These are phyloP conservation scores for Latrodectus geometricus DNA, from an alignment of 1,140 invertebrate species.

Conservation along the genomic window DNA sequence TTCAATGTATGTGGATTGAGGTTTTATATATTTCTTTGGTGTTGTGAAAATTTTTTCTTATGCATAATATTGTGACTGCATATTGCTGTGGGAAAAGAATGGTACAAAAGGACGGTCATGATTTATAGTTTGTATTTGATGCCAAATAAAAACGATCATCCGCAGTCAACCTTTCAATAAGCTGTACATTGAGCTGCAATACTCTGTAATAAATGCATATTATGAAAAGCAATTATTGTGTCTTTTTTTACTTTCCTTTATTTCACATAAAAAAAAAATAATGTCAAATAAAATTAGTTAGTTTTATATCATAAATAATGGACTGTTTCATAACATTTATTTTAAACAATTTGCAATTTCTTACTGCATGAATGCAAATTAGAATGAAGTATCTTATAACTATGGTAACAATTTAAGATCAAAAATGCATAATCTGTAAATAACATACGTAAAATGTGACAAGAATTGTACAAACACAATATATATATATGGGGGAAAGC, in stretches of 20 bases:
- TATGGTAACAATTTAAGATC: no score
- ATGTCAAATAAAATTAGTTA: no score
- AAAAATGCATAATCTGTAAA: no score
- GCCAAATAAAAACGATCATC: constrained; percentile 36
- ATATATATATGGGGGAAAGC: no score
- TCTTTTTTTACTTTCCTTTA: constrained; percentile 4
- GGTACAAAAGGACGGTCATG: constrained; percentile 34
- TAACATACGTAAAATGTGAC: no score
- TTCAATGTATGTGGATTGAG: constrained; percentile 45
- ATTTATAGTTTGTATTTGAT: constrained; percentile 50
- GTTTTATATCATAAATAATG: no score
- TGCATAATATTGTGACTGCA: constrained; percentile 42
- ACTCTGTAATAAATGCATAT: constrained; percentile 56
- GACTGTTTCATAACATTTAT: no score
- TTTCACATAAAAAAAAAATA: neutral
- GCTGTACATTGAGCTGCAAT: constrained; percentile 59
- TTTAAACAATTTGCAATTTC: no score
- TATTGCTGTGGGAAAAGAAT: constrained; percentile 1
- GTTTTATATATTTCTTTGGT: constrained; percentile 42
- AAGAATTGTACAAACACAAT: no score
- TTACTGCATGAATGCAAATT: no score
- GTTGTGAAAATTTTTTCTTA: constrained; percentile 24
- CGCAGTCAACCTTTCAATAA: constrained; percentile 46
- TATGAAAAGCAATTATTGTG: constrained; percentile 29
- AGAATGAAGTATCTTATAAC: no score